phyloP scores from a whole-genome alignment of 2,888 invertebrate genomes.

The Coleophora deauratella region DNA sequence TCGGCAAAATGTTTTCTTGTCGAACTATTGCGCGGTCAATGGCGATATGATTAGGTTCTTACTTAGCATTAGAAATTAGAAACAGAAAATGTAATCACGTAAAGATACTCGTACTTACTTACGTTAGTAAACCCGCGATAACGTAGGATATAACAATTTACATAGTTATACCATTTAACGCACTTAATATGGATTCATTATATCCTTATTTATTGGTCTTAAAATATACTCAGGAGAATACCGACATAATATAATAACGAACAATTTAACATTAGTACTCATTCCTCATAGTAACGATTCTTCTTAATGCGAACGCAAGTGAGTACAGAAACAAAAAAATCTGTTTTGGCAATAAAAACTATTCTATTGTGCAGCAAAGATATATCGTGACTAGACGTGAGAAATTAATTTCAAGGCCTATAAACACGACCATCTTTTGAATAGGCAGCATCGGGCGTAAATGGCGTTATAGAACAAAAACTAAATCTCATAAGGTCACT shows the following conservation, averaged over 20 bases:
- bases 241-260: no score
- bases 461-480: slow-evolving; percentile 13
- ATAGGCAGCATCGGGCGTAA: slow-evolving; percentile 8
- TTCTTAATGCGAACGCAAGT: no score
- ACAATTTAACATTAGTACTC: no score
- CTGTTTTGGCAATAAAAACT: slow-evolving; percentile 21
- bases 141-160: no score
- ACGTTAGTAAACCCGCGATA: no score
- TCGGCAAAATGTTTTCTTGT: slow-evolving; percentile 42
- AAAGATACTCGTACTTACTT: no score
- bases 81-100: slow-evolving; percentile 1
- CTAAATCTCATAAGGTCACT: slow-evolving; percentile 14
- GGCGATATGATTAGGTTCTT: slow-evolving; percentile 26
- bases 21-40: slow-evolving; percentile 34
- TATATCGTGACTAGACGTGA: slow-evolving; percentile 27
- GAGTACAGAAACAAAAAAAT: slow-evolving; percentile 15
- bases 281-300: no score
- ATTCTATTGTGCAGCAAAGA: slow-evolving; percentile 21
- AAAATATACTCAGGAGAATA: no score
- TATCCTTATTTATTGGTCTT: no score
- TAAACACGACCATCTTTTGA: slow-evolving; percentile 13
- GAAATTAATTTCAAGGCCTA: slow-evolving; percentile 34
- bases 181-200: no score
- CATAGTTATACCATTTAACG: no score
- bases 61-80: not conserved